Conservation (phyloP, 2,113 vertebrate species). For the Sapayoa aenigma region DNA sequence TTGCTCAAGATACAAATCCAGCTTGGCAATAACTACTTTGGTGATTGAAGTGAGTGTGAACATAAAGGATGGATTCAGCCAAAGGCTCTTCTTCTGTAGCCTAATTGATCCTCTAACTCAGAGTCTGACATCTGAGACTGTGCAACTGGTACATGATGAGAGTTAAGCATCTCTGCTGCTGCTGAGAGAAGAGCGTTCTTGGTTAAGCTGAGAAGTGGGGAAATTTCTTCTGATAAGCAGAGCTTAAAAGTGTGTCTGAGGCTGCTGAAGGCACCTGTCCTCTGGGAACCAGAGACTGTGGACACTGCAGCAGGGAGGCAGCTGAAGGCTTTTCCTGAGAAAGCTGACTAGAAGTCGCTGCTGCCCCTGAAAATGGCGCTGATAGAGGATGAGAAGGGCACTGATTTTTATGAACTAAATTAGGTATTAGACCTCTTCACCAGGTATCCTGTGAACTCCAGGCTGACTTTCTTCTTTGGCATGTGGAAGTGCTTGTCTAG, state of each 20-base stretch:
- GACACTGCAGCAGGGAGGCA: not conserved
- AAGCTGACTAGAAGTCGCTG: not conserved
- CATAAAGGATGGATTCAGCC: not conserved
- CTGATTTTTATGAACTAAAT: not conserved
- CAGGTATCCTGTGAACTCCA: not conserved
- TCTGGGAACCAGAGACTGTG: not conserved
- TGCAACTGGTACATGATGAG: fast-evolving
- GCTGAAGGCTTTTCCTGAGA: not conserved
- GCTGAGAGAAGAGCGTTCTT: not conserved
- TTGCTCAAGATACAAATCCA: not conserved
- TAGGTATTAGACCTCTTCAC: not conserved
- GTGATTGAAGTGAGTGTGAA: not conserved
- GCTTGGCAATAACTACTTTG: not conserved
- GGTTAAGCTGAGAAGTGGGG: not conserved
- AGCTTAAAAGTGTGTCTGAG: not conserved
- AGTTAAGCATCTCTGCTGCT: not conserved
- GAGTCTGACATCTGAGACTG: not conserved
- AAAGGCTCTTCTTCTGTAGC: not conserved
- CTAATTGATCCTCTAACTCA: not conserved
- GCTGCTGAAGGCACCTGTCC: not conserved
- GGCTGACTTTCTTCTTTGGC: not conserved
- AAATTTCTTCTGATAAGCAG: not conserved
- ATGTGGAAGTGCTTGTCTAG: fast-evolving
- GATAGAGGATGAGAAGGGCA: not conserved
- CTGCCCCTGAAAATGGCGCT: not conserved